Base-by-base conservation (phyloP, 2,888 invertebrate species). In the Pristionchus japonicus region DNA sequence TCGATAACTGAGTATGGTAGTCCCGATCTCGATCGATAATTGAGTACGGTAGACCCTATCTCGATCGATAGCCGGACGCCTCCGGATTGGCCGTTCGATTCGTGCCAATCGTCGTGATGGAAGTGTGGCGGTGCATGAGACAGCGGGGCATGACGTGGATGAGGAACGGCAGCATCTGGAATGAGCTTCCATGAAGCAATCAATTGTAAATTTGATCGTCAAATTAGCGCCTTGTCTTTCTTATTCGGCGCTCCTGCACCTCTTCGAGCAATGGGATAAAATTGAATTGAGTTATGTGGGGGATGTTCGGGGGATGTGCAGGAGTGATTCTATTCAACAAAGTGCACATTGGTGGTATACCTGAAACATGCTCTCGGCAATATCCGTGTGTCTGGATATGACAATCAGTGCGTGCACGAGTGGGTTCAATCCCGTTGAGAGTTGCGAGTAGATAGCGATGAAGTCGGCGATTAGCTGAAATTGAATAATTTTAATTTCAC, bases 351-450 rank as follows among this genome's bases (percentile, higher is more conserved):
- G n/a, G n/a, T n/a, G n/a, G n/a, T n/a, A n/a, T 84, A 84, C 84
- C 61, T 61, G 52, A 1, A 61, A 11, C 15, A 84, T 37, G 11
- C 61, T 34, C 61, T 57, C 37, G 13, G 37, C 11, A 1, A 86
- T 86, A 23, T 86, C 86, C 9, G 67, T 11, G 34, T 86, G 86
- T 4, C 86, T 37, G 1, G 70, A 27, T 47, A 86, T 31, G n/a
- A 86, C 70, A 20, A 86, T 64, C 1, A 20, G 11, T 0, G 43
- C 67, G 27, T 86, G 67, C 9, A 86, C 86, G 13, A 86, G 86
- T 3, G 86, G 86, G 23, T 86, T 86, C 47, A 86, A 70, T 6
- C 67, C 70, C n/a, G 86, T 86, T 9, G 86, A 86, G 3, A 86
- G 43, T 43, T 86, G 86, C 3, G 86, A 86, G 86, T 86, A 86